Conservation (phyloP, 2,113 vertebrate species). For the Tragelaphus strepsiceros region DNA sequence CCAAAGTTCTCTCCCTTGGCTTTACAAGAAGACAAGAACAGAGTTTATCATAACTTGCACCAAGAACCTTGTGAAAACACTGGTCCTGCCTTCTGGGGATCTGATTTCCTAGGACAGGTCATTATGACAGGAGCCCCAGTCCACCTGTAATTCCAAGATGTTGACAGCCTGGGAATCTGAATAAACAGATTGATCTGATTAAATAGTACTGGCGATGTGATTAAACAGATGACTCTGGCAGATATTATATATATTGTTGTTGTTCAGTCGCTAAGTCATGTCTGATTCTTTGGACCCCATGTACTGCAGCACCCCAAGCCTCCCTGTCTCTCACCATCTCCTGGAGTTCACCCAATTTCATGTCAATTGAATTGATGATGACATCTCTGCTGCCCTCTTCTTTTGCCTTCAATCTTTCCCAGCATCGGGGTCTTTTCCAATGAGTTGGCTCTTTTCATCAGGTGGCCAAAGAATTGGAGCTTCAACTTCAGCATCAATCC, state of each 20-base stretch:
- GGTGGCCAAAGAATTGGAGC: neutral
- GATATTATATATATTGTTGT: neutral
- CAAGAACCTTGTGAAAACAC: neutral
- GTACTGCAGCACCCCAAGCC: neutral
- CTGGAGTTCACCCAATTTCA: neutral
- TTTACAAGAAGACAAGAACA: slow-evolving; percentile 16
- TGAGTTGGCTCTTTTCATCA: neutral
- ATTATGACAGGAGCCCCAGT: neutral
- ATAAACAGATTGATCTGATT: neutral
- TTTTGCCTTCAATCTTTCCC: neutral
- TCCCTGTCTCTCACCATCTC: neutral
- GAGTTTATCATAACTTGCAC: slow-evolving; percentile 5
- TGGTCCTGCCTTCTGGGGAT: neutral
- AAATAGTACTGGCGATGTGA: neutral
- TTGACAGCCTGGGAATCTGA: neutral
- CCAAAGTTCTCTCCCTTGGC: neutral
- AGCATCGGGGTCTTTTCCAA: neutral
- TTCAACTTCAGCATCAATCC: neutral
- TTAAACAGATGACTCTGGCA: neutral
- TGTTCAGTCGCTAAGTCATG: neutral
- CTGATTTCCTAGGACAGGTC: neutral
- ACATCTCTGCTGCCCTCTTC: neutral
- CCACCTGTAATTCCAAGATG: neutral
- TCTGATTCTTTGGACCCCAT: neutral
- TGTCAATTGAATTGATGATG: neutral